Conservation (phyloP, 2,888 invertebrate species). For the Papilio gigon region DNA sequence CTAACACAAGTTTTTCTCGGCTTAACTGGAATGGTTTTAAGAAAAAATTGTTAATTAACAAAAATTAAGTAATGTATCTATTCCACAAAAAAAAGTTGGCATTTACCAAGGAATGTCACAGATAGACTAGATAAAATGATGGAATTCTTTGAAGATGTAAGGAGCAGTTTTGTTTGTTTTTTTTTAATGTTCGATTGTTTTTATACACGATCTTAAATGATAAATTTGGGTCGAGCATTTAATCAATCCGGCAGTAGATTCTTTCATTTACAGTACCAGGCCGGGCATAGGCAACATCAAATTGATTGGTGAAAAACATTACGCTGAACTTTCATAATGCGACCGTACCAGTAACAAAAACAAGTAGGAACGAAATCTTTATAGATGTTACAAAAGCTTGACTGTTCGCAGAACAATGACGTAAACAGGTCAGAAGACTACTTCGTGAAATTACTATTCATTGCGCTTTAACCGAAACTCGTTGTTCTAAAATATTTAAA, state of each 20-base stretch:
- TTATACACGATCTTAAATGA: no score
- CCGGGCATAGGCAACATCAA: neutral
- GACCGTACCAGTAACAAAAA: constrained; percentile 5
- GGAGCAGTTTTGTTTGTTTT: no score
- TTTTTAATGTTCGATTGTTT: no score
- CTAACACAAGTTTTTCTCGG: no score
- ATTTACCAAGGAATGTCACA: no score
- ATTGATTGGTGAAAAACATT: constrained; percentile 10
- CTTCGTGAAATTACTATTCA: constrained; percentile 32
- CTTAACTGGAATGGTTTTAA: no score
- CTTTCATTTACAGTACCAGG: neutral
- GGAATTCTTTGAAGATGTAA: no score
- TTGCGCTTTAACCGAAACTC: constrained; percentile 28
- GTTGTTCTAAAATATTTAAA: constrained; percentile 38
- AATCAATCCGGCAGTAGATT: neutral
- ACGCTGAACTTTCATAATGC: neutral
- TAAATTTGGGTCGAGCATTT: neutral
- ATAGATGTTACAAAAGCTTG: constrained; percentile 18
- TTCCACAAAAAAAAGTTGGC: no score
- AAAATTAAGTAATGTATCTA: no score
- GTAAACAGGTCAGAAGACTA: constrained; percentile 34
- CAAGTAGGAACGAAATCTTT: constrained; percentile 2
- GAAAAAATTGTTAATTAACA: no score
- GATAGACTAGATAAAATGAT: no score
- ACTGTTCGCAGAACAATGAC: constrained; percentile 15